These are phyloP conservation scores for Catagonus wagneri DNA, from an alignment of 2,113 vertebrate genomes.

Conservation along the genomic window DNA sequence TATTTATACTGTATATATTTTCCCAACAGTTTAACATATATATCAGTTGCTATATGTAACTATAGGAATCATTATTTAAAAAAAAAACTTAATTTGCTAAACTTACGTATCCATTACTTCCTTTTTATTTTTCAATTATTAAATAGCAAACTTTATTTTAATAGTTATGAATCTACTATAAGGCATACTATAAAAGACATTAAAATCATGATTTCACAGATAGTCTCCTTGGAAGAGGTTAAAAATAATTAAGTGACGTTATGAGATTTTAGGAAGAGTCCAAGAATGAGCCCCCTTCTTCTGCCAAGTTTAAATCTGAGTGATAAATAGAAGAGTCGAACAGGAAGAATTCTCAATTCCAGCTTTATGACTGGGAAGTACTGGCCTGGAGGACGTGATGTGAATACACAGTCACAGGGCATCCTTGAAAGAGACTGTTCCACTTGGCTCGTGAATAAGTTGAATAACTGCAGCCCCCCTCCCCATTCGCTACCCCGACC, in stretches of 20 bases:
- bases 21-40: neutral
- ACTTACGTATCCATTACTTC: neutral
- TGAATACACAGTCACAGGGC: neutral
- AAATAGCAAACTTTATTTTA: neutral
- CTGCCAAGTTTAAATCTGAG: conserved; percentile 11
- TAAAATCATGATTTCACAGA: neutral
- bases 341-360: neutral
- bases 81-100: conserved; percentile 43
- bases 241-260: neutral
- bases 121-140: conserved; percentile 25
- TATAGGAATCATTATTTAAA: neutral
- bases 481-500: neutral
- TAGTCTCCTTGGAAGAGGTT: neutral
- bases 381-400: neutral
- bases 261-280: neutral
- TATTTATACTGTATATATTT: neutral
- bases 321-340: neutral
- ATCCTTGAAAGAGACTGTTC: neutral
- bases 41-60: neutral
- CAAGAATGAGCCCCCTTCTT: neutral
- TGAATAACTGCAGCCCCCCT: neutral
- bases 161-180: neutral
- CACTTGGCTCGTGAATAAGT: neutral
- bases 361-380: neutral
- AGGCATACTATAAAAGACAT: neutral